Percentiles rank a stretch among this genome's conserved stretches.
phyloP scores from a whole-genome alignment of 2,888 invertebrate genomes.

The Plemyria rubiginata region DNA sequence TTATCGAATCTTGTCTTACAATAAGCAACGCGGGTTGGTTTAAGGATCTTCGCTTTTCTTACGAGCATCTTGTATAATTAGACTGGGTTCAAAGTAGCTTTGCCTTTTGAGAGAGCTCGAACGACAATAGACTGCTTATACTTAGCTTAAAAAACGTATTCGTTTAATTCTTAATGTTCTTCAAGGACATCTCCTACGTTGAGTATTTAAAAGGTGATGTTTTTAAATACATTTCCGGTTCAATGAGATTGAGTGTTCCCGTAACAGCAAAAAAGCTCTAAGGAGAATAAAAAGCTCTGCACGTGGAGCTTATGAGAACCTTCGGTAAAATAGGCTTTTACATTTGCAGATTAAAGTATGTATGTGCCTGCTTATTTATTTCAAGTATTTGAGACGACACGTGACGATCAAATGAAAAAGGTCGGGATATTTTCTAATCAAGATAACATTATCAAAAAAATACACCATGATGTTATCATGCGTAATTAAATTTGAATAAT shows the following conservation, averaged over 20 bases:
- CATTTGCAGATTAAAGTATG: slow-evolving; percentile 26
- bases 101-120: slow-evolving; percentile 70
- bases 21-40: slow-evolving; percentile 71
- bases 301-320: slow-evolving; percentile 50
- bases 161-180: slow-evolving; percentile 67
- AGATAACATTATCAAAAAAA: slow-evolving; percentile 25
- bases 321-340: slow-evolving; percentile 26
- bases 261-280: slow-evolving; percentile 50
- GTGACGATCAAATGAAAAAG: slow-evolving; percentile 27
- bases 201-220: slow-evolving; percentile 62
- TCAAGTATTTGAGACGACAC: slow-evolving; percentile 18
- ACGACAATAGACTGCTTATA: slow-evolving; percentile 75
- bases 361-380: slow-evolving; percentile 23
- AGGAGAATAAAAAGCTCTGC: slow-evolving; percentile 47
- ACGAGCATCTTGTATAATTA: slow-evolving; percentile 74
- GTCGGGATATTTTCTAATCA: slow-evolving; percentile 23
- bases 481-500: slow-evolving; percentile 39
- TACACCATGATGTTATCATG: slow-evolving; percentile 31
- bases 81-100: slow-evolving; percentile 68
- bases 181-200: slow-evolving; percentile 67
- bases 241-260: slow-evolving; percentile 60
- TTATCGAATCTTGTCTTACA: slow-evolving; percentile 74
- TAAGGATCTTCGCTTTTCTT: slow-evolving; percentile 57
- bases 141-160: slow-evolving; percentile 59
- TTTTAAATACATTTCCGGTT: slow-evolving; percentile 74